Evolutionary conservation across 2,113 vertebrate species (phyloP).

Genomic region (Proteles cristata): DNA sequence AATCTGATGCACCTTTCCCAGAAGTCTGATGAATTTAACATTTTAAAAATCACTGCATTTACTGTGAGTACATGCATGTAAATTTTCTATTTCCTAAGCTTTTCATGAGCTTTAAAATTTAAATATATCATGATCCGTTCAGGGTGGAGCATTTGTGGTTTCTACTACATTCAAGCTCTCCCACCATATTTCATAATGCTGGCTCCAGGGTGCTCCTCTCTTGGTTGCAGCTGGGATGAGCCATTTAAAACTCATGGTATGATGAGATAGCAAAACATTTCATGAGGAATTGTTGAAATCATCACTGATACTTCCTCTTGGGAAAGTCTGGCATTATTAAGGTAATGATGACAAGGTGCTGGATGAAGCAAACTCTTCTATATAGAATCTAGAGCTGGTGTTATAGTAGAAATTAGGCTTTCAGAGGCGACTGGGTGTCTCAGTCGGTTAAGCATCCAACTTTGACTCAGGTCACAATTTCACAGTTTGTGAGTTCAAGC

Average conservation of each 20-base stretch:
- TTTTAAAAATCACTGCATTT: slow-evolving; percentile 17
- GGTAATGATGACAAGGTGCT: neutral
- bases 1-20: neutral
- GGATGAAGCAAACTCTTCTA: neutral
- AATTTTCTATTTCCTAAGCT: neutral
- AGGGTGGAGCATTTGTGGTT: neutral
- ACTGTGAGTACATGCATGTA: neutral
- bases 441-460: no score
- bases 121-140: neutral
- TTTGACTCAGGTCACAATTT: no score
- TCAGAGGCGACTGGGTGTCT: neutral
- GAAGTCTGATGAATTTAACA: neutral
- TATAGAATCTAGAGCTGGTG: neutral
- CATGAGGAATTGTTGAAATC: neutral
- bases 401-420: neutral
- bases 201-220: neutral
- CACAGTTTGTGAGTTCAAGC: no score
- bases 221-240: neutral
- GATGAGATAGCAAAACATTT: slow-evolving; percentile 9
- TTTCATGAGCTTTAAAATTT: slow-evolving; percentile 37
- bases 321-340: neutral
- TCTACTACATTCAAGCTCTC: neutral
- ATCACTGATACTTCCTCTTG: neutral
- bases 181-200: neutral
- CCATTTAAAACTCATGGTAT: slow-evolving; percentile 36